Conservation (phyloP, 2,113 vertebrate species). For the Xenopus laevis region DNA sequence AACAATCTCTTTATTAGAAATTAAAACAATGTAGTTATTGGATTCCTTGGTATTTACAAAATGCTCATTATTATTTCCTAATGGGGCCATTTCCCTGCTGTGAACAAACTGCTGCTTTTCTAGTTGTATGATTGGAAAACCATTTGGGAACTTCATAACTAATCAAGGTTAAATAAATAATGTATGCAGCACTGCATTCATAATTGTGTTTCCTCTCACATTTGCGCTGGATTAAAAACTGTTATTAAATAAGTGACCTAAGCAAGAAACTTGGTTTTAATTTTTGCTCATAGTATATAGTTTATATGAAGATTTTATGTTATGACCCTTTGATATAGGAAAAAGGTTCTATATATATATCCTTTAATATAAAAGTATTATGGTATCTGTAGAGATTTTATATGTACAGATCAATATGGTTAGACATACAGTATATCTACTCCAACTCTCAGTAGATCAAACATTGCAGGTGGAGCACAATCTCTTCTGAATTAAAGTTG, state of each 20-base stretch:
- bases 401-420: no score
- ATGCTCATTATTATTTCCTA: constrained; percentile 54
- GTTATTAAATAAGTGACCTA: constrained; percentile 27
- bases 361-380: no score
- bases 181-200: constrained; percentile 15
- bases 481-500: no score
- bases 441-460: no score
- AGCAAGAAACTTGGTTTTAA: background rate
- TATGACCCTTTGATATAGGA: no score
- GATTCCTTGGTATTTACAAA: constrained; percentile 56
- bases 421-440: no score
- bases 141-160: constrained; percentile 8
- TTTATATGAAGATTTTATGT: no score
- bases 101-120: constrained; percentile 22
- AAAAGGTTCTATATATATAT: no score
- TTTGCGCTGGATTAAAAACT: background rate
- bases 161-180: constrained; percentile 38
- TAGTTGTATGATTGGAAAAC: background rate
- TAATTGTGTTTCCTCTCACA: constrained; percentile 7
- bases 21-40: constrained; percentile 60
- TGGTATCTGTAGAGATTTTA: no score
- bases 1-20: constrained; percentile 54
- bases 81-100: constrained; percentile 46
- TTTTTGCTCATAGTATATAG: no score
- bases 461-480: no score